Percentiles rank a stretch among this genome's conserved stretches.
phyloP scores from a whole-genome alignment of 2,797 vertebrate species.

The Microctenopoma lineatum region DNA sequence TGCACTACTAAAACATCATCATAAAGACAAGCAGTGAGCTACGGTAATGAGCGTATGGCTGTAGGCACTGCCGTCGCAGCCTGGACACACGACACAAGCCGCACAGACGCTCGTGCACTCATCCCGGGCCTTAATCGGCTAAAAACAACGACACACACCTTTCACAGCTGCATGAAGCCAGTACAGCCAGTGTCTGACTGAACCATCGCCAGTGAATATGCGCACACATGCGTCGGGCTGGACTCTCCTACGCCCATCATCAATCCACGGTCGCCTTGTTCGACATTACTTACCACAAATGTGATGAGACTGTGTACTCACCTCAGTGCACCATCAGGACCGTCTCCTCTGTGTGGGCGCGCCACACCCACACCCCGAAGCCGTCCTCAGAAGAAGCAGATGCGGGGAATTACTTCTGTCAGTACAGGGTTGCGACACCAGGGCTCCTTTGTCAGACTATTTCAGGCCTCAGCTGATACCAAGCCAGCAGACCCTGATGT shows the following conservation, averaged over 20 bases:
- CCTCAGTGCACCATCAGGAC: conserved; percentile 78
- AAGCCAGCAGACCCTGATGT: conserved; percentile 61
- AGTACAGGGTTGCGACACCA: neutral
- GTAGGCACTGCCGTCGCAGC: neutral
- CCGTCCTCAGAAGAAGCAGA: conserved; percentile 22
- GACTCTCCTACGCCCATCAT: conserved; percentile 30
- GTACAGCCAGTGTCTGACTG: neutral
- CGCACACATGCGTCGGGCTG: conserved; percentile 36
- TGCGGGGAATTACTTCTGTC: conserved; percentile 8
- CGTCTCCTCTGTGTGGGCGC: conserved; percentile 60
- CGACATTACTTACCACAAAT: neutral
- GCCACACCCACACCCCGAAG: conserved; percentile 59
- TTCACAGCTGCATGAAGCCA: no score
- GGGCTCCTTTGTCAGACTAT: conserved; percentile 48
- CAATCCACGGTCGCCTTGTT: conserved; percentile 1
- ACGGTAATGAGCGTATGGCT: no score
- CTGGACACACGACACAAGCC: neutral
- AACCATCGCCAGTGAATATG: neutral
- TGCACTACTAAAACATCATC: no score
- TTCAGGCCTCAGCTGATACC: conserved; percentile 52
- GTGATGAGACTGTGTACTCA: conserved; percentile 49
- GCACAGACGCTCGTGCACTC: neutral
- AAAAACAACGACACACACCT: neutral
- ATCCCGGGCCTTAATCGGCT: conserved; percentile 1
- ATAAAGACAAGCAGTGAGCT: neutral